Evolutionary conservation across 2,113 vertebrate genomes (phyloP).

Genomic region (Crypturellus undulatus): DNA sequence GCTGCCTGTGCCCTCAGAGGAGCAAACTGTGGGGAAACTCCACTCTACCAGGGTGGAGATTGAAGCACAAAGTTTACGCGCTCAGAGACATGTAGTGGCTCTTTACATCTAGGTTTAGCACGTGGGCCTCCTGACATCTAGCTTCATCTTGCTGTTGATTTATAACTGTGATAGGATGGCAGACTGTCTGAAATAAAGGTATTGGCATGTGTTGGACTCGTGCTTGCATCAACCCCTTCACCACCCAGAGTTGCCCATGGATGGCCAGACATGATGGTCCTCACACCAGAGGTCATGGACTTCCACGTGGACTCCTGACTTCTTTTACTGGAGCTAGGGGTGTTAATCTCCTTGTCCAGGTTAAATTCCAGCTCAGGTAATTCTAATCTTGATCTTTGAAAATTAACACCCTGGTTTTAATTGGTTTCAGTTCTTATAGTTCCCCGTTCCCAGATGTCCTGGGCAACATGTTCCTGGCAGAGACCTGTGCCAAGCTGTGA

Average conservation of each 20-base stretch:
- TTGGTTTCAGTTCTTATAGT: not conserved
- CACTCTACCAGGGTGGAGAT: accelerated
- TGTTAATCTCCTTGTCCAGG: not conserved
- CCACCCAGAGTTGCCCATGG: not conserved
- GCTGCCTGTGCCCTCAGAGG: not conserved
- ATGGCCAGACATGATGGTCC: not conserved
- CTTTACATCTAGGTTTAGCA: not conserved
- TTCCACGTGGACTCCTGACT: not conserved
- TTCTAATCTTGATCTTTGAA: slow-evolving; percentile 20
- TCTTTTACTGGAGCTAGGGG: not conserved
- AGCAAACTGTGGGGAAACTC: not conserved
- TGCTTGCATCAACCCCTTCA: accelerated
- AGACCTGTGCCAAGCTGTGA: not conserved
- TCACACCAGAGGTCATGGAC: not conserved
- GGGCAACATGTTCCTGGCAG: not conserved
- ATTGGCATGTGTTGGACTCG: accelerated
- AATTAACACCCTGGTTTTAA: not conserved
- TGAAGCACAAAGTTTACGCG: not conserved
- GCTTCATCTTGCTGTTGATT: not conserved
- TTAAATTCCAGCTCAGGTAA: slow-evolving; percentile 2
- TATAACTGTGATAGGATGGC: not conserved
- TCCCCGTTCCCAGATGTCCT: not conserved
- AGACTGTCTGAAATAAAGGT: not conserved
- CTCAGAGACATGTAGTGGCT: not conserved
- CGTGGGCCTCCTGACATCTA: not conserved